Percentiles rank a stretch among this genome's conserved stretches.
phyloP scores from a whole-genome alignment of 1,140 invertebrate genomes.

The Pseudomyrmex gracilis region DNA sequence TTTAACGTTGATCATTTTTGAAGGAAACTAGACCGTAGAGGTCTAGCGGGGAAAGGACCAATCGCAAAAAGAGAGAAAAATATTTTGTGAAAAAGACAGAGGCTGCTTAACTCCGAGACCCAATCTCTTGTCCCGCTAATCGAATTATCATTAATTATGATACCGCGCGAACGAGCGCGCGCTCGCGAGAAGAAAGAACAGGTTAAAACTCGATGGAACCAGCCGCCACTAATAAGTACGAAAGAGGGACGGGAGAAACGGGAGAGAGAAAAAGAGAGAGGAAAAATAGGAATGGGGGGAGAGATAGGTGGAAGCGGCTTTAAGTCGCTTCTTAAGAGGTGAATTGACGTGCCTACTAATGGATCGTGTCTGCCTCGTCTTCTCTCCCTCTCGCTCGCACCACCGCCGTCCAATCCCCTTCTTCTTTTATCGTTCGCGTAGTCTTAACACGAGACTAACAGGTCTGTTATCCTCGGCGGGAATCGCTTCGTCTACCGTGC shows the following conservation, averaged over 20 bases:
- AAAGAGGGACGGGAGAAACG: slow-evolving; percentile 14
- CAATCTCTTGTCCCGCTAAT: slow-evolving; percentile 81
- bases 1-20: slow-evolving; percentile 23
- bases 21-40: slow-evolving; percentile 25
- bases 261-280: slow-evolving; percentile 55
- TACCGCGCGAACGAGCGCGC: slow-evolving; percentile 61
- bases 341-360: slow-evolving; percentile 86
- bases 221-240: slow-evolving; percentile 74
- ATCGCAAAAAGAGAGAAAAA: slow-evolving; percentile 22
- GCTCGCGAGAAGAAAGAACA: slow-evolving; percentile 54
- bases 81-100: slow-evolving; percentile 47
- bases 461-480: slow-evolving; percentile 77
- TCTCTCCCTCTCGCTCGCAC: slow-evolving; percentile 60
- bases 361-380: slow-evolving; percentile 81
- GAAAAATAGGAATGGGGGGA: slow-evolving; percentile 50
- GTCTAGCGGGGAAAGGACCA: not conserved
- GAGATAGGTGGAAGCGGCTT: slow-evolving; percentile 78
- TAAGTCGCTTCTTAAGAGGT: slow-evolving; percentile 84
- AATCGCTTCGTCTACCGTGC: slow-evolving; percentile 60
- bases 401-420: slow-evolving; percentile 13
- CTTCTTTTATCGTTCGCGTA: slow-evolving; percentile 37
- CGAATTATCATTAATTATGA: slow-evolving; percentile 83
- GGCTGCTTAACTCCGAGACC: slow-evolving; percentile 64
- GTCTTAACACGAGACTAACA: slow-evolving; percentile 73
- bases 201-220: slow-evolving; percentile 60